phyloP scores from a whole-genome alignment of 2,113 vertebrate species.

The Myrmophylax atrothorax region DNA sequence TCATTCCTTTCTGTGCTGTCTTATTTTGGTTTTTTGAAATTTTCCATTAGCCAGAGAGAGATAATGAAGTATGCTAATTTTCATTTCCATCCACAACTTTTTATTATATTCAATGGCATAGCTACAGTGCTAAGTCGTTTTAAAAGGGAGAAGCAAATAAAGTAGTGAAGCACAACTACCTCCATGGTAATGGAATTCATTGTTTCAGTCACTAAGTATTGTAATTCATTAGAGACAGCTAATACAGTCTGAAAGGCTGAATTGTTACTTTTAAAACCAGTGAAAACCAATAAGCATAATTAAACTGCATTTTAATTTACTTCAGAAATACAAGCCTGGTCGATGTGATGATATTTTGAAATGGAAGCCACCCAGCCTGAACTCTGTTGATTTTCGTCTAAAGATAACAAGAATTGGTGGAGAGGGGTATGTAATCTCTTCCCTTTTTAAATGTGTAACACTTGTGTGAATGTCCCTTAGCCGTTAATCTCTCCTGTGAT shows the following conservation, averaged over 20 bases:
- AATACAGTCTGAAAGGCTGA: conserved; percentile 42
- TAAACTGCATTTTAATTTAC: conserved; percentile 67
- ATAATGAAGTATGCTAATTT: conserved; percentile 26
- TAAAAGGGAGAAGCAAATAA: conserved; percentile 5
- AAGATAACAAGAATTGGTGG: conserved; percentile 97
- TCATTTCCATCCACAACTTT: conserved; percentile 6
- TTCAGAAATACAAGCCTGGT: conserved; percentile 93
- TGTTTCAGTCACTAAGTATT: conserved; percentile 25
- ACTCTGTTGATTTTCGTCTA: conserved; percentile 98
- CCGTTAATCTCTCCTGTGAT: conserved; percentile 6
- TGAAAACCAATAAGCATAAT: conserved; percentile 52
- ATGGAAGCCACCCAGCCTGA: conserved; percentile 98
- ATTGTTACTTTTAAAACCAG: conserved; percentile 31
- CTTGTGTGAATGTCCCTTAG: neutral
- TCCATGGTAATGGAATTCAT: neutral
- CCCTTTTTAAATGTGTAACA: conserved; percentile 4
- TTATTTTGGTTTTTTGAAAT: neutral
- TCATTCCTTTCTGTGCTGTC: neutral
- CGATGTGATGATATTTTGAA: conserved; percentile 97
- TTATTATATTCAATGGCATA: neutral
- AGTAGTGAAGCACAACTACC: conserved; percentile 22
- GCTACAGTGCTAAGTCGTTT: neutral
- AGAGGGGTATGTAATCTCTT: conserved; percentile 89
- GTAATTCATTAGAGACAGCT: conserved; percentile 43
- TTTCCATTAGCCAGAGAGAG: neutral